Evolutionary conservation across 2,113 vertebrate species (phyloP).

Genomic region (Romanogobio albipinnatus): DNA sequence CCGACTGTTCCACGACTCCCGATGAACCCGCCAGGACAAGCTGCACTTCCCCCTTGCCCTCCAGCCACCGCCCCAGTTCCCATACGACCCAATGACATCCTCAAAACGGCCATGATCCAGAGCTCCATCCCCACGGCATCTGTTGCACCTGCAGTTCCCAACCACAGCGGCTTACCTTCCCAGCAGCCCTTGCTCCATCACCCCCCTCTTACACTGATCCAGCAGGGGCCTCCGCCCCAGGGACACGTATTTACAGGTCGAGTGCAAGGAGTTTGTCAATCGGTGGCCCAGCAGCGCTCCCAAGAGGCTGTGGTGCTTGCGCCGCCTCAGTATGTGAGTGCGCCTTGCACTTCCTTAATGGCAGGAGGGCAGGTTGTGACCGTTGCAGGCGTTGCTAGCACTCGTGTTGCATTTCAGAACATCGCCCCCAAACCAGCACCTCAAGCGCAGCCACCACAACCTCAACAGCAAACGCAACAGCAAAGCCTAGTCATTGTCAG

Average conservation of each 20-base stretch:
- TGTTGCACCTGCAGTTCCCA: conserved; percentile 76
- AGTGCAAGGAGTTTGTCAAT: conserved; percentile 89
- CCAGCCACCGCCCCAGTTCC: conserved; percentile 76
- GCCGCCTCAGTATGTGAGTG: conserved; percentile 81
- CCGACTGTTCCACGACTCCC: conserved; percentile 82
- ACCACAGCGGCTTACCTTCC: conserved; percentile 81
- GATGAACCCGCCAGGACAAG: conserved; percentile 74
- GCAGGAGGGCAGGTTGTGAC: conserved; percentile 84
- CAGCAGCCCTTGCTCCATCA: conserved; percentile 84
- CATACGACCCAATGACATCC: conserved; percentile 83
- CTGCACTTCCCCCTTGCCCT: conserved; percentile 74
- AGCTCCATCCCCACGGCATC: conserved; percentile 80
- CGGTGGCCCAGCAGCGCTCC: conserved; percentile 82
- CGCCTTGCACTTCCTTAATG: conserved; percentile 84
- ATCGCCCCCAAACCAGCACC: conserved; percentile 89
- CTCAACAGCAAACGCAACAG: conserved; percentile 77
- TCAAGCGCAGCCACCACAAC: conserved; percentile 78
- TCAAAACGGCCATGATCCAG: conserved; percentile 85
- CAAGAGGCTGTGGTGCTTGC: conserved; percentile 85
- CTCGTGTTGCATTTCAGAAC: conserved; percentile 94
- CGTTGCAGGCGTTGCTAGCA: conserved; percentile 83
- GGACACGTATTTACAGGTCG: conserved; percentile 90
- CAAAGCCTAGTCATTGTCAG: conserved; percentile 95
- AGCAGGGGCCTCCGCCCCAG: conserved; percentile 89
- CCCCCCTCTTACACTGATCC: conserved; percentile 91